A percentile compares a stretch with the other conserved stretches of the same genome.
Conservation (phyloP, 2,113 vertebrate genomes). For the Pteruthius melanotis region DNA sequence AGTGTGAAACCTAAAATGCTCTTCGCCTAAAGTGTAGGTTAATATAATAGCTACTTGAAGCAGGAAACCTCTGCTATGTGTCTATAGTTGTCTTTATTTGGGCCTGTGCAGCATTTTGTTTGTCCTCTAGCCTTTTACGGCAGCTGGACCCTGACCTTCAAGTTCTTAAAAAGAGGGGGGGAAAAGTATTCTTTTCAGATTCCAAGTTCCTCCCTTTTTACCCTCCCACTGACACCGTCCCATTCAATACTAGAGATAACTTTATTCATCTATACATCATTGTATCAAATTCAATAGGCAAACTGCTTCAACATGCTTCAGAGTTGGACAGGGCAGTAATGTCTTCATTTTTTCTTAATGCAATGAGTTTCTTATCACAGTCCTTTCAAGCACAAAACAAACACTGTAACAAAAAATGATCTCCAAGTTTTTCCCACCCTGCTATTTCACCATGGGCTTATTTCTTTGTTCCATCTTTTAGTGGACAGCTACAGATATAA, state of each 20-base stretch:
- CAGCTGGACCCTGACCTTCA: conserved; percentile 98
- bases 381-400: conserved; percentile 70
- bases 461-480: conserved; percentile 31
- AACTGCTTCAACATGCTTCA: conserved; percentile 86
- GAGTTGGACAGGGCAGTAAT: conserved; percentile 84
- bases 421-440: conserved; percentile 56
- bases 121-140: conserved; percentile 88
- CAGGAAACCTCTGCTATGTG: conserved; percentile 71
- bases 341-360: conserved; percentile 83
- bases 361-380: conserved; percentile 64
- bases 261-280: conserved; percentile 99
- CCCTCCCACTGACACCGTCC: conserved; percentile 96
- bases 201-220: conserved; percentile 85
- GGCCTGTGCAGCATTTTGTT: conserved; percentile 88
- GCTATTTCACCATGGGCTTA: background rate
- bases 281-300: conserved; percentile 97
- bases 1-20: conserved; percentile 70
- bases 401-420: conserved; percentile 65
- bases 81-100: conserved; percentile 85
- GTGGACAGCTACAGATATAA: background rate
- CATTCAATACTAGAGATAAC: conserved; percentile 96
- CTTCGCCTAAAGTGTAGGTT: conserved; percentile 74
- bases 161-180: conserved; percentile 77
- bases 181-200: conserved; percentile 86
- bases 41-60: conserved; percentile 73